These are phyloP conservation scores for Rhagium mordax DNA, from an alignment of 2,888 invertebrate species.

Conservation along the genomic window DNA sequence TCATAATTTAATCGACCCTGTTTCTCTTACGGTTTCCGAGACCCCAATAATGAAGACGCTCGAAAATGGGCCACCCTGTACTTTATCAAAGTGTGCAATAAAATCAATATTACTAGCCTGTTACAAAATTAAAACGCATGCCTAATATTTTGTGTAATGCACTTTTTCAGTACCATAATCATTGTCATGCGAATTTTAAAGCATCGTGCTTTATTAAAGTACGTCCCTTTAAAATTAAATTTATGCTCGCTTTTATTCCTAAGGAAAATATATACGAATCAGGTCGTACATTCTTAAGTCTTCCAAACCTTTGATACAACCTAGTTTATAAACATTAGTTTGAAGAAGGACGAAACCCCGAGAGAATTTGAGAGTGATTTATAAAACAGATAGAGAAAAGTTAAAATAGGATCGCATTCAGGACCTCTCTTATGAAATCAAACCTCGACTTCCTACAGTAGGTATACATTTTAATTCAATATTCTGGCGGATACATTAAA, in stretches of 20 bases:
- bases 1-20: too few relatives aligned
- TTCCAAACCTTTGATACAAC: background rate
- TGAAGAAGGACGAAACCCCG: background rate
- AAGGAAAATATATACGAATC: background rate
- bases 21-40: too few relatives aligned
- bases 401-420: background rate
- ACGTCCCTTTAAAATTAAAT: too few relatives aligned
- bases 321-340: slow-evolving; percentile 27
- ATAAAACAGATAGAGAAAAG: slow-evolving; percentile 14
- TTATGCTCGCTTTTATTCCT: background rate
- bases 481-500: background rate
- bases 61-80: too few relatives aligned
- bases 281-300: background rate
- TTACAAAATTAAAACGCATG: too few relatives aligned
- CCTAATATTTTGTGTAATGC: too few relatives aligned
- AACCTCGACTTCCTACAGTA: background rate
- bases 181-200: too few relatives aligned
- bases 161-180: too few relatives aligned
- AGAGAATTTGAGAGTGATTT: slow-evolving; percentile 15
- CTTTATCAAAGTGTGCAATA: too few relatives aligned
- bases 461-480: background rate
- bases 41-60: too few relatives aligned
- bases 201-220: too few relatives aligned
- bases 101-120: too few relatives aligned
- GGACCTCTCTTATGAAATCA: background rate